Evolutionary conservation across 2,797 vertebrate genomes (phyloP).

Genomic region (Babyrousa celebensis): DNA sequence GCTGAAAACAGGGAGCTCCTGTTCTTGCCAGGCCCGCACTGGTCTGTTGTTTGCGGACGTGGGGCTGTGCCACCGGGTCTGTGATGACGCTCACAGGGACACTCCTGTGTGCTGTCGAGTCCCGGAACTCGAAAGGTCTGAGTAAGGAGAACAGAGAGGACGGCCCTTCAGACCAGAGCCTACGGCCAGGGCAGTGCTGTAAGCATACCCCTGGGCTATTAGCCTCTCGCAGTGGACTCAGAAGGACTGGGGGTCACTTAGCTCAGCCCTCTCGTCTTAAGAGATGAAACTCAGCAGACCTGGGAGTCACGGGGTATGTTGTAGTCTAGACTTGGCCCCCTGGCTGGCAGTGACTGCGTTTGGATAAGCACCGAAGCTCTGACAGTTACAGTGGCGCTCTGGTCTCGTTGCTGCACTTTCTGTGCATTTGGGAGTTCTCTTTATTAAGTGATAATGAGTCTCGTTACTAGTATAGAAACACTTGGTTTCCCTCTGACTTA

Average conservation of each 20-base stretch:
- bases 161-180: background rate
- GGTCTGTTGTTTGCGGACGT: accelerated
- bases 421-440: background rate
- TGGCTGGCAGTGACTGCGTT: background rate
- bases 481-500: background rate
- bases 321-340: background rate
- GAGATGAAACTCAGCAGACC: background rate
- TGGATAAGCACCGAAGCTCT: background rate
- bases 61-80: background rate
- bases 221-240: background rate
- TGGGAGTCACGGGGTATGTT: accelerated
- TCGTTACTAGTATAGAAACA: background rate
- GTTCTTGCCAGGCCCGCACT: background rate
- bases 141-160: background rate
- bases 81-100: background rate
- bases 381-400: background rate
- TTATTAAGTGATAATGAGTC: background rate
- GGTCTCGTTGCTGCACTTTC: background rate
- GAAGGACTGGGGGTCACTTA: background rate
- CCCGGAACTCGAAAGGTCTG: background rate
- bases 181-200: background rate
- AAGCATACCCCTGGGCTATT: background rate
- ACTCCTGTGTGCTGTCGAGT: background rate
- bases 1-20: background rate
- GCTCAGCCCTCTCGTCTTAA: background rate